Conservation (phyloP, 2,113 vertebrate genomes). For the Ascaphus truei region DNA sequence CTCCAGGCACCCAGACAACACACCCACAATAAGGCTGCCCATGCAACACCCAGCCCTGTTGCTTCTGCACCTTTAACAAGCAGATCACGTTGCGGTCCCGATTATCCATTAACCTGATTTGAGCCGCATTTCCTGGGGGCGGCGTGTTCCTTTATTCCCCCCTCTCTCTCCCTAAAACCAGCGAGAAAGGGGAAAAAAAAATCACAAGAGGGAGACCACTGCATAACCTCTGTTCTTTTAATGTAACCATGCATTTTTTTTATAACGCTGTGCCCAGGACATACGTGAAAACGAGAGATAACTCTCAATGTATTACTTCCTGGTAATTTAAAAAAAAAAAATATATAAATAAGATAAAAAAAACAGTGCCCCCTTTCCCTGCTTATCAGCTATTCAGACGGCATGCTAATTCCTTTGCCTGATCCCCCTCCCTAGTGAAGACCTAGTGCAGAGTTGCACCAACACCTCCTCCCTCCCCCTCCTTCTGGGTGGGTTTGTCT, state of each 20-base stretch:
- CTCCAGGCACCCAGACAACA: background rate
- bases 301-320: too few species aligned
- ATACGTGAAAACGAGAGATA: too few species aligned
- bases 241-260: too few species aligned
- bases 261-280: too few species aligned
- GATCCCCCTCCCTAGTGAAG: constrained; percentile 33
- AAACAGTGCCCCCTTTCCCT: too few species aligned
- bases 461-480: constrained; percentile 14
- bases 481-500: constrained; percentile 40
- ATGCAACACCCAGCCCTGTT: background rate
- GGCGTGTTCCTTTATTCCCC: constrained; percentile 62
- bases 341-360: too few species aligned
- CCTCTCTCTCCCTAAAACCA: constrained; percentile 34
- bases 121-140: constrained; percentile 71
- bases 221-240: background rate
- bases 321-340: too few species aligned
- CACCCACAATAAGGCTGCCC: background rate
- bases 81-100: constrained; percentile 59
- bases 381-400: constrained; percentile 83
- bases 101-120: constrained; percentile 64
- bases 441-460: constrained; percentile 32
- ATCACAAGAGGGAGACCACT: constrained; percentile 30
- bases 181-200: constrained; percentile 14
- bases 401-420: constrained; percentile 67
- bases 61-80: constrained; percentile 56